Evolutionary conservation across 1,140 invertebrate genomes (phyloP).

Genomic region (Pseudomyrmex gracilis): DNA sequence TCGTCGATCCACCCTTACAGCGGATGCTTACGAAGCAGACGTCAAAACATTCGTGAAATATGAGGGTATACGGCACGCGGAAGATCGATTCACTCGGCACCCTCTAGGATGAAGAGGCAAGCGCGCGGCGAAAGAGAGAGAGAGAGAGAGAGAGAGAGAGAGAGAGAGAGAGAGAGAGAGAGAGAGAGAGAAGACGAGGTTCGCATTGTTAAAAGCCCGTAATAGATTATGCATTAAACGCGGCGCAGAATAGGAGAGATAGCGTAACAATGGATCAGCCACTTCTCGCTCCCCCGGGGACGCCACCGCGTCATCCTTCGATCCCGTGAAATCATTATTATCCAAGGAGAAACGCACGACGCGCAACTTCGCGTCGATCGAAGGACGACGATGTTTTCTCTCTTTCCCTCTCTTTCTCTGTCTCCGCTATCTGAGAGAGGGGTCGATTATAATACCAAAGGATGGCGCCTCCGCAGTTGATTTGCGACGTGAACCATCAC

Average conservation of each 20-base stretch:
- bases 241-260: conserved; percentile 78
- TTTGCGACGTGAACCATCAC: conserved; percentile 34
- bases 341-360: conserved; percentile 50
- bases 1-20: conserved; percentile 64
- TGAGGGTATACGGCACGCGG: conserved; percentile 77
- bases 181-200: conserved; percentile 61
- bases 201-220: conserved; percentile 83
- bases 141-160: neutral
- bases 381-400: conserved; percentile 46
- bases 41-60: conserved; percentile 84
- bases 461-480: conserved; percentile 44
- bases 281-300: conserved; percentile 77
- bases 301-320: conserved; percentile 79
- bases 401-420: too few species aligned
- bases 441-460: conserved; percentile 62
- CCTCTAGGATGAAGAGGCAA: conserved; percentile 68
- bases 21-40: conserved; percentile 79
- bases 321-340: conserved; percentile 74
- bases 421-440: neutral
- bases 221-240: conserved; percentile 85
- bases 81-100: conserved; percentile 79
- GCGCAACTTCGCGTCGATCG: conserved; percentile 42
- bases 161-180: neutral
- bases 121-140: conserved; percentile 42
- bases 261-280: conserved; percentile 82